These are phyloP conservation scores for Natrix natrix DNA, from an alignment of 2,797 vertebrate genomes.

Conservation along the genomic window DNA sequence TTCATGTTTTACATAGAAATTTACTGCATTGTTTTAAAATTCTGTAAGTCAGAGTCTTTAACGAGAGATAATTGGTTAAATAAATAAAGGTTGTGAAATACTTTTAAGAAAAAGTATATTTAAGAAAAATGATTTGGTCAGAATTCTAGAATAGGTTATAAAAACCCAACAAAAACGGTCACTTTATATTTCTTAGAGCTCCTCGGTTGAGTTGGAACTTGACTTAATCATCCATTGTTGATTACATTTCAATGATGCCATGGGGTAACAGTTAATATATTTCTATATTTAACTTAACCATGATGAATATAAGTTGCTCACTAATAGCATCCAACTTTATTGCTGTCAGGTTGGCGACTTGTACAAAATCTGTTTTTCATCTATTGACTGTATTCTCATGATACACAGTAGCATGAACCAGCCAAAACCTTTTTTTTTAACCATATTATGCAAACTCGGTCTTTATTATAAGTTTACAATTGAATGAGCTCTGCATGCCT, in stretches of 20 bases:
- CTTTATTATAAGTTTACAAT: neutral
- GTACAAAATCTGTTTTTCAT: neutral
- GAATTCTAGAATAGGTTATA: neutral
- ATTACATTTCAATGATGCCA: neutral
- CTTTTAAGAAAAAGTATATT: neutral
- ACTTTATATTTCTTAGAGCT: neutral
- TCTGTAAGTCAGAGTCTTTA: neutral
- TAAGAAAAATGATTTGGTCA: neutral
- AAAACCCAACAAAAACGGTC: neutral
- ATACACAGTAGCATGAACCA: neutral
- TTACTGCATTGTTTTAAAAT: neutral
- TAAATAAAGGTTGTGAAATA: neutral
- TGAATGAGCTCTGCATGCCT: neutral
- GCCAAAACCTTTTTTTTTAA: neutral
- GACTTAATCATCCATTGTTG: neutral
- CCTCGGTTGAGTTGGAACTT: neutral
- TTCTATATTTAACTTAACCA: neutral
- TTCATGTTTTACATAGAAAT: neutral
- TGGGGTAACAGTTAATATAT: neutral
- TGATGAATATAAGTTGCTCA: neutral
- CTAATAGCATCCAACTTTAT: neutral
- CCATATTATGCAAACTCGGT: neutral
- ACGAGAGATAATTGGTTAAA: neutral
- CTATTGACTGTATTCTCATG: neutral
- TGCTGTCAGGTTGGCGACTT: neutral